phyloP scores from a whole-genome alignment of 2,888 invertebrate species.

The Mesochorus sp. region DNA sequence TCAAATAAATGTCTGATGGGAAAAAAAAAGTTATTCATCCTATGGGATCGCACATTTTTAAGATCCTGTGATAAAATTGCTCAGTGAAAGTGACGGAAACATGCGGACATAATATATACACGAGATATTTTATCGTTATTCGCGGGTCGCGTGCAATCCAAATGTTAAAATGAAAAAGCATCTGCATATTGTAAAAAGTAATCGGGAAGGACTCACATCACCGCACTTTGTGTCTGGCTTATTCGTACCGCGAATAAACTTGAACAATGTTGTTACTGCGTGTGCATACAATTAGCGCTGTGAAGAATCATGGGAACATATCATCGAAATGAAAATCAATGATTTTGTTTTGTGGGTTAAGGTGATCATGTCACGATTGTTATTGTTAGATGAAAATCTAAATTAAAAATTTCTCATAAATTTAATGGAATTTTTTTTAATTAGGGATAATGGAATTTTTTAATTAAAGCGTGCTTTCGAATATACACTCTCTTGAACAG shows the following conservation, averaged over 20 bases:
- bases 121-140: constrained; percentile 61
- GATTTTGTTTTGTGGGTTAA: no score
- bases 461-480: not conserved
- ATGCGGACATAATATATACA: constrained; percentile 68
- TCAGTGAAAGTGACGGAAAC: constrained; percentile 54
- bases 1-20: constrained; percentile 3
- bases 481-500: constrained; percentile 19
- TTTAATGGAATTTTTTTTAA: no score
- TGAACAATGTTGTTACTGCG: constrained; percentile 59
- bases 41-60: constrained; percentile 7
- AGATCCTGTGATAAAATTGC: constrained; percentile 21
- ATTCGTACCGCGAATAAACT: constrained; percentile 55
- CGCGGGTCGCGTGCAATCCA: constrained; percentile 55
- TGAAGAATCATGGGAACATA: constrained; percentile 6
- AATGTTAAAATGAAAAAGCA: constrained; percentile 27
- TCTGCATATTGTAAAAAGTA: constrained; percentile 5
- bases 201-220: constrained; percentile 40
- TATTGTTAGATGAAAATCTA: no score
- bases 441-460: no score
- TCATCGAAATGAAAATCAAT: no score
- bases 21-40: constrained; percentile 25
- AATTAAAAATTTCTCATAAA: no score
- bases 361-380: no score
- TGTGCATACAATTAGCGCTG: constrained; percentile 16
- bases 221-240: constrained; percentile 3